Conservation (phyloP, 2,888 invertebrate species). For the Onthophagus sagittarius region DNA sequence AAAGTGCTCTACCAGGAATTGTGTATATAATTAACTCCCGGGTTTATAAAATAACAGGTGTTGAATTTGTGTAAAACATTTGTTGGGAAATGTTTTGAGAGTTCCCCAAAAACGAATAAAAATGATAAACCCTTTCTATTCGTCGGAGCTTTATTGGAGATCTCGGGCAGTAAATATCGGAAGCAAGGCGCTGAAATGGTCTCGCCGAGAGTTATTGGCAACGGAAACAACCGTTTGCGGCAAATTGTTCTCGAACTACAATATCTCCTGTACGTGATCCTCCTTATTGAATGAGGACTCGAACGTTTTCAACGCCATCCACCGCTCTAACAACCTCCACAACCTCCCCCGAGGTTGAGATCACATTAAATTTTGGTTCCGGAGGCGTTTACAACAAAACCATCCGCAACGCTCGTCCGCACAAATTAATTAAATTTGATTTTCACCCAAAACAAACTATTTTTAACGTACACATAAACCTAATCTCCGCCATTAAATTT, state of each 20-base stretch:
- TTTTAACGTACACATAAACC: no score
- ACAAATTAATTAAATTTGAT: not conserved
- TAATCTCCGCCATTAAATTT: no score
- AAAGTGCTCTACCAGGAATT: no score
- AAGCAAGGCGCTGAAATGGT: not conserved
- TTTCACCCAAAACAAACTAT: not conserved
- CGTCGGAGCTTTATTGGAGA: not conserved
- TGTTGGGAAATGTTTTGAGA: no score
- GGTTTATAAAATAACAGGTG: no score
- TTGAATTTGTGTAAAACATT: no score
- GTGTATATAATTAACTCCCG: no score
- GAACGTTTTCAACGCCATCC: not conserved
- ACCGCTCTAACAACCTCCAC: not conserved
- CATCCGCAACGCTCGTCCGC: not conserved
- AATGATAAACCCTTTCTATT: not conserved
- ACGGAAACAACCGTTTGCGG: not conserved
- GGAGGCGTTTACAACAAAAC: not conserved
- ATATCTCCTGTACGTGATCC: not conserved
- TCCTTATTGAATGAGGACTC: not conserved
- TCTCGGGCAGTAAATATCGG: not conserved
- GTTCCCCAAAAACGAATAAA: not conserved
- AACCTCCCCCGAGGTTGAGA: not conserved
- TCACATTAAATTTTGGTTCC: not conserved
- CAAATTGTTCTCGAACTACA: not conserved
- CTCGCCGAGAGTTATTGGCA: not conserved